Evolutionary conservation across 2,888 invertebrate species (phyloP).

Genomic region (Apeira syringaria): DNA sequence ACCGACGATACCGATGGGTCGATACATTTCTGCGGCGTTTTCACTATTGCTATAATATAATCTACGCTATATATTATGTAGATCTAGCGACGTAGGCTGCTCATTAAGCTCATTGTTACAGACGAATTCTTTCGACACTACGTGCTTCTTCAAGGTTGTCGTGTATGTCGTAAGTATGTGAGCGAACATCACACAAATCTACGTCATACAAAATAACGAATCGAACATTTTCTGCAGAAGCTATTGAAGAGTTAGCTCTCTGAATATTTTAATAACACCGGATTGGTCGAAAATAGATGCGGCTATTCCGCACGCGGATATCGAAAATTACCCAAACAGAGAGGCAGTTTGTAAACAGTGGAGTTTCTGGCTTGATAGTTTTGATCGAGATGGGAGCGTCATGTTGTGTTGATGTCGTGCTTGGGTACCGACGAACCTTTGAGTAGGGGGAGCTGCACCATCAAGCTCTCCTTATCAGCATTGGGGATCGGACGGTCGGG

Average conservation of each 20-base stretch:
- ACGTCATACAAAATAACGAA: constrained; percentile 31
- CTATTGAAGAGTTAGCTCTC: constrained; percentile 19
- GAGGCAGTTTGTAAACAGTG: constrained; percentile 49
- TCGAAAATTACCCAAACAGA: constrained; percentile 39
- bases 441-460: constrained; percentile 78
- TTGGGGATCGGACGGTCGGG: constrained; percentile 60
- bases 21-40: constrained; percentile 78
- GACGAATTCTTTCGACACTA: constrained; percentile 38
- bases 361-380: constrained; percentile 18
- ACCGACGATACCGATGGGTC: constrained; percentile 60
- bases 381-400: constrained; percentile 21
- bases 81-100: constrained; percentile 22
- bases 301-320: constrained; percentile 43
- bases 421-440: constrained; percentile 71
- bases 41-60: constrained; percentile 50
- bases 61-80: constrained; percentile 20
- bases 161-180: constrained; percentile 36
- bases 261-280: constrained; percentile 28
- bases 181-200: constrained; percentile 35
- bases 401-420: constrained; percentile 10
- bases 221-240: constrained; percentile 18
- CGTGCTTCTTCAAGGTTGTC: constrained; percentile 48
- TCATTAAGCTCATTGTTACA: constrained; percentile 38
- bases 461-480: constrained; percentile 69
- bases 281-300: constrained; percentile 47